A percentile compares a stretch with the other conserved stretches of the same genome.
phyloP scores from a whole-genome alignment of 2,113 vertebrate genomes.

The Myxocyprinus asiaticus region DNA sequence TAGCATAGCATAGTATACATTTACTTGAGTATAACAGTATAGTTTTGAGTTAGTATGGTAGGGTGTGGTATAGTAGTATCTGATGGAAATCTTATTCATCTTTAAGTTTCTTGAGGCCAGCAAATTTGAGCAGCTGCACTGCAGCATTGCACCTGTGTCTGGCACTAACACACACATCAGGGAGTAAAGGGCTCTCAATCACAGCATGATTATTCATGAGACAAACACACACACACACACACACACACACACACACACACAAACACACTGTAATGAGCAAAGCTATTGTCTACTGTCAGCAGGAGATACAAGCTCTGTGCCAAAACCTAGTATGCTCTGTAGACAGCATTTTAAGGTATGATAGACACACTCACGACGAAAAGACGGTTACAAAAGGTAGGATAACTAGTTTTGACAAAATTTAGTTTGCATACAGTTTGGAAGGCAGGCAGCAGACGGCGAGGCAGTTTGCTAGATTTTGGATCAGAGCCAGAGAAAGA shows the following conservation, averaged over 20 bases:
- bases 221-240: slow-evolving; percentile 1
- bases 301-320: background rate
- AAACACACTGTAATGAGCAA: background rate
- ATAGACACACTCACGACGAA: too few relatives aligned
- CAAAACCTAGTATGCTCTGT: too few relatives aligned
- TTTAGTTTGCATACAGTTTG: too few relatives aligned
- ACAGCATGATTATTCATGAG: slow-evolving; percentile 26
- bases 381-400: too few relatives aligned
- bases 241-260: background rate
- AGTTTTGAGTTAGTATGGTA: background rate
- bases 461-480: too few relatives aligned
- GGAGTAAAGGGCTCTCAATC: background rate
- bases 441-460: too few relatives aligned
- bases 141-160: slow-evolving; percentile 27
- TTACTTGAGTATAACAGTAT: too few relatives aligned
- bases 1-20: too few relatives aligned
- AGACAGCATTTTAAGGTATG: too few relatives aligned
- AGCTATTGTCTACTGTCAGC: slow-evolving; percentile 23
- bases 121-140: slow-evolving; percentile 17
- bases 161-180: slow-evolving; percentile 31
- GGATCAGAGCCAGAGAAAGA: too few relatives aligned
- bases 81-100: background rate
- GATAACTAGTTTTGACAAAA: too few relatives aligned
- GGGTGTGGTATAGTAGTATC: background rate
- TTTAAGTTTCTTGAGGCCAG: background rate